Percentiles rank a stretch among this genome's conserved stretches.
Evolutionary conservation across 2,888 invertebrate species (phyloP).

Genomic region (Lottia scabra): DNA sequence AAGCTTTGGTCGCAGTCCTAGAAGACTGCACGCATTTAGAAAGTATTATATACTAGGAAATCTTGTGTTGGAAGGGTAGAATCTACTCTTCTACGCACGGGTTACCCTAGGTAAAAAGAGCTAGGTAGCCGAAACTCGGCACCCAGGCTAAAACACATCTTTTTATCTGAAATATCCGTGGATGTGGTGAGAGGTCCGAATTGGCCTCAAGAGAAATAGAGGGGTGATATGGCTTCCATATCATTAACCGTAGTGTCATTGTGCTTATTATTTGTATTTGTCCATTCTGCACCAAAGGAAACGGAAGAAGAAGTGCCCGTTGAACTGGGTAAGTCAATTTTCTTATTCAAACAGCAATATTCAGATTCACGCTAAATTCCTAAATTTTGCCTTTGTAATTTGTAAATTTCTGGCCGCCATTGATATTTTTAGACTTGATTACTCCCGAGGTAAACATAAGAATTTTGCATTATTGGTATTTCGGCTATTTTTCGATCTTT

Average conservation of each 20-base stretch:
- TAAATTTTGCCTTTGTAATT: no score
- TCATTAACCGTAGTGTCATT: background rate
- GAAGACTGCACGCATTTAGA: slow-evolving; percentile 19
- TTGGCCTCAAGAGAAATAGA: slow-evolving; percentile 8
- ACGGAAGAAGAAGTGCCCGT: background rate
- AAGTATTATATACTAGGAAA: slow-evolving; percentile 12
- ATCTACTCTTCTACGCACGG: slow-evolving; percentile 13
- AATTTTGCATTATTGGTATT: no score
- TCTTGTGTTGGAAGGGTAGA: slow-evolving; percentile 15
- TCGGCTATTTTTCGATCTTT: no score
- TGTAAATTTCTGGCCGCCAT: no score
- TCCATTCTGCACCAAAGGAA: slow-evolving; percentile 3
- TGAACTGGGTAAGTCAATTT: no score
- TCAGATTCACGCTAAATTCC: no score
- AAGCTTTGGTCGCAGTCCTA: slow-evolving; percentile 21
- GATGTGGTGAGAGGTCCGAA: slow-evolving; percentile 9
- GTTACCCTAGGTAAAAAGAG: slow-evolving; percentile 14
- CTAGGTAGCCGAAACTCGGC: slow-evolving; percentile 9
- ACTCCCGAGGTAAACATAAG: no score
- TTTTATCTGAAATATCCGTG: slow-evolving; percentile 6
- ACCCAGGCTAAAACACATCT: slow-evolving; percentile 9
- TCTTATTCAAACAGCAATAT: no score
- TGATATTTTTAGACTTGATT: no score
- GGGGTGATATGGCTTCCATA: background rate
- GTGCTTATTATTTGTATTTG: background rate